These are phyloP conservation scores for Sebastes taczanowskii DNA, from an alignment of 2,797 vertebrate species.

Conservation along the genomic window DNA sequence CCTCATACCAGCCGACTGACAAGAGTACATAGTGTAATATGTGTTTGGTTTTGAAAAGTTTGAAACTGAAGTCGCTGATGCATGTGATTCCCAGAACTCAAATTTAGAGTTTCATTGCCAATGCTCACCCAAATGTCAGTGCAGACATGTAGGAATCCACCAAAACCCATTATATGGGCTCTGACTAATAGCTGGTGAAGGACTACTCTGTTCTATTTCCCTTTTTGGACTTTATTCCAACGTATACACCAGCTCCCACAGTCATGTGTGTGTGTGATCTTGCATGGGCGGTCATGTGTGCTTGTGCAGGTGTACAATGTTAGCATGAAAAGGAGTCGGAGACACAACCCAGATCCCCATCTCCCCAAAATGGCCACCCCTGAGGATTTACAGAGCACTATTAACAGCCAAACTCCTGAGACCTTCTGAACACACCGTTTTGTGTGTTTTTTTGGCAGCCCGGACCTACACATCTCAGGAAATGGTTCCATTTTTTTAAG, in stretches of 20 bases:
- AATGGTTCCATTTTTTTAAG: constrained; percentile 17
- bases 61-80: constrained; percentile 29
- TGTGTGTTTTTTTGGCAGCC: constrained; percentile 33
- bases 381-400: constrained; percentile 57
- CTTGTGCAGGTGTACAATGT: constrained; percentile 51
- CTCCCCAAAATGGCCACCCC: constrained; percentile 58
- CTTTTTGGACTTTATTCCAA: constrained; percentile 18
- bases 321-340: constrained; percentile 60
- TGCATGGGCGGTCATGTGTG: constrained; percentile 14
- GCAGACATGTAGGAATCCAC: constrained; percentile 13
- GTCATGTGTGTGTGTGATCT: constrained; percentile 18
- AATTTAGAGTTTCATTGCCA: constrained; percentile 14
- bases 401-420: constrained; percentile 53
- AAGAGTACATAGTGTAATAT: constrained; percentile 6
- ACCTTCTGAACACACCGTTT: constrained; percentile 53
- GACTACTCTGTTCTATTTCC: background rate
- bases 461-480: constrained; percentile 35
- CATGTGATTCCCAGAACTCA: constrained; percentile 21
- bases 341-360: constrained; percentile 72
- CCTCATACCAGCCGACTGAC: constrained; percentile 26
- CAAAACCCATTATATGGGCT: background rate
- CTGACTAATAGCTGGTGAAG: constrained; percentile 23
- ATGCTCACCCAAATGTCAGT: constrained; percentile 18
- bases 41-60: constrained; percentile 27
- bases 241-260: constrained; percentile 20